Conservation (phyloP, 2,113 vertebrate genomes). For the Ceuthmochares aereus region DNA sequence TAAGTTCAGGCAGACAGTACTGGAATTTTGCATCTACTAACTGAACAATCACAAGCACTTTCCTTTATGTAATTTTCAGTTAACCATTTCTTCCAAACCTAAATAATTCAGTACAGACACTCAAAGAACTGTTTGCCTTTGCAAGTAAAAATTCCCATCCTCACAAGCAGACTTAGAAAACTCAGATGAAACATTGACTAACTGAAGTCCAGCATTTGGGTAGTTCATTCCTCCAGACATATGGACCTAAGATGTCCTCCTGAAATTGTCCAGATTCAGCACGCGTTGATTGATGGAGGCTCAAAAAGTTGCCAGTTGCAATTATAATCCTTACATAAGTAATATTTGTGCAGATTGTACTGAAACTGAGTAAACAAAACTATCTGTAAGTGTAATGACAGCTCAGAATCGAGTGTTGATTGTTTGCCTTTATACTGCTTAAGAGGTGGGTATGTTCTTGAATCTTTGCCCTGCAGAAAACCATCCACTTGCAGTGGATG, state of each 20-base stretch:
- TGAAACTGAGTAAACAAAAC: neutral
- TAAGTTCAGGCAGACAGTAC: neutral
- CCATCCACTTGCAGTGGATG: fast-evolving
- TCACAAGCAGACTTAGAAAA: neutral
- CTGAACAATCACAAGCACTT: neutral
- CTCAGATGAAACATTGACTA: neutral
- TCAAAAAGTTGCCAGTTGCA: neutral
- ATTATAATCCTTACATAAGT: neutral
- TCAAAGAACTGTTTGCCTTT: neutral
- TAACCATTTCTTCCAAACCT: neutral
- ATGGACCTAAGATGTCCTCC: fast-evolving
- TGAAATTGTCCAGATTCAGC: neutral
- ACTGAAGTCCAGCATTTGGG: neutral
- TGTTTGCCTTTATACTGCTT: neutral
- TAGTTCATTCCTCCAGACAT: neutral
- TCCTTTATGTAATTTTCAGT: neutral
- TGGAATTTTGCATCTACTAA: neutral
- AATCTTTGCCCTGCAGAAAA: neutral
- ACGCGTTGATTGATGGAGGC: fast-evolving
- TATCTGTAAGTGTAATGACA: neutral
- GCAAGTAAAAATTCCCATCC: neutral
- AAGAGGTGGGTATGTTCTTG: fast-evolving
- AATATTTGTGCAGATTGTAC: neutral
- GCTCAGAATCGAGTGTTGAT: neutral
- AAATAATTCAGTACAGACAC: neutral